phyloP scores from a whole-genome alignment of 2,888 invertebrate genomes.

The Macroteleia sp. region DNA sequence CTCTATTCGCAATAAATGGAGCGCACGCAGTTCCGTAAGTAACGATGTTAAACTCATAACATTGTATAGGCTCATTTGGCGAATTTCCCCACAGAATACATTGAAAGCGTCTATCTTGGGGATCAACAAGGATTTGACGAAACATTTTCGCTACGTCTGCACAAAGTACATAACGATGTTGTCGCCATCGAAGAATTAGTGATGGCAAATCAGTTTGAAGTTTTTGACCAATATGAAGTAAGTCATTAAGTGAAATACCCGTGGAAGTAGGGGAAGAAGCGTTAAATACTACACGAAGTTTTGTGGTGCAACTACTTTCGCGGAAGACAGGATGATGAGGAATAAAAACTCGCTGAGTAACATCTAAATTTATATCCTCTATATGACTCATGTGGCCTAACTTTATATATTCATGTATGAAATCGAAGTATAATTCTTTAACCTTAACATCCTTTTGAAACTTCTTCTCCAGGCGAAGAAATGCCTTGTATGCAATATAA shows the following conservation, averaged over 20 bases:
- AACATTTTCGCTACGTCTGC: conserved; percentile 34
- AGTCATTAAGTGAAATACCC: not conserved
- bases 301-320: not conserved
- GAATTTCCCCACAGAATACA: conserved; percentile 21
- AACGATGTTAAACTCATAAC: no score
- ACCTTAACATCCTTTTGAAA: not conserved
- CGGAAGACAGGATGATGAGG: conserved; percentile 2
- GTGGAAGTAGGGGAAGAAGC: conserved; percentile 1
- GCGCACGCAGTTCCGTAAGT: conserved; percentile 11
- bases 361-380: not conserved
- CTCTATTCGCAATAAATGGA: conserved; percentile 13
- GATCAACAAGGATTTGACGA: conserved; percentile 5
- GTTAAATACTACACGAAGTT: conserved; percentile 6
- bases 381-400: conserved; percentile 11
- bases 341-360: not conserved
- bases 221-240: conserved; percentile 15
- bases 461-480: conserved; percentile 2
- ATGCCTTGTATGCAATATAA: not conserved
- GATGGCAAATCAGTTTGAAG: conserved; percentile 7
- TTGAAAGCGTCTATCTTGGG: not conserved
- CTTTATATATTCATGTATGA: conserved; percentile 10
- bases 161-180: not conserved
- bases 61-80: not conserved
- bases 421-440: not conserved
- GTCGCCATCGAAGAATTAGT: conserved; percentile 13